These are phyloP conservation scores for Xyliphius kryptos DNA, from an alignment of 2,113 vertebrate species.

Conservation along the genomic window DNA sequence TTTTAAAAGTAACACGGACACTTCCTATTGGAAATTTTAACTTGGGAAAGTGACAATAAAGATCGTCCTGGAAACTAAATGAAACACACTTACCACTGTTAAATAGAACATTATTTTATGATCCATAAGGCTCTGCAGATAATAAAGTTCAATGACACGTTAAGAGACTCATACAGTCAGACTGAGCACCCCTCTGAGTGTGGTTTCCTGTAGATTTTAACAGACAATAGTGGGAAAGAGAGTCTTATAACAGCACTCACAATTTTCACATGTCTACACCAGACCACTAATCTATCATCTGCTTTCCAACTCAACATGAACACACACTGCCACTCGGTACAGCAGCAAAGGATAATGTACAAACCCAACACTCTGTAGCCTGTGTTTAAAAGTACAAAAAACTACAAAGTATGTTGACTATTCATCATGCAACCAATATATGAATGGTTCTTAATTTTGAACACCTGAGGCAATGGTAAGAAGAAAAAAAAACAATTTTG, in stretches of 20 bases:
- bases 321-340: neutral
- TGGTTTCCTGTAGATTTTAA: slow-evolving; percentile 52
- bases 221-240: slow-evolving; percentile 70
- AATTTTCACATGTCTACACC: slow-evolving; percentile 38
- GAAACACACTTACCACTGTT: neutral
- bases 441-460: no score
- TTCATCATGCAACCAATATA: no score
- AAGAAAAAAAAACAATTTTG: no score
- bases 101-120: neutral
- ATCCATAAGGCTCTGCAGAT: slow-evolving; percentile 44
- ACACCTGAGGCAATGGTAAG: no score
- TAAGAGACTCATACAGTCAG: slow-evolving; percentile 33
- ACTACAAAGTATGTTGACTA: no score
- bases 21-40: no score
- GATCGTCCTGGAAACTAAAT: neutral
- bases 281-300: slow-evolving; percentile 23
- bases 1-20: no score
- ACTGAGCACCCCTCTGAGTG: slow-evolving; percentile 1
- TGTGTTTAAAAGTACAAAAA: no score
- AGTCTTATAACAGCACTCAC: slow-evolving; percentile 2
- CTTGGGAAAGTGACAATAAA: no score
- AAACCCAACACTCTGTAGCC: no score
- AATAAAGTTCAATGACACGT: slow-evolving; percentile 50
- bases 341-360: neutral
- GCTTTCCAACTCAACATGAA: neutral